Evolutionary conservation across 1,140 invertebrate genomes (phyloP), one percentile per base, ranked within the genome.

Genomic region (Achatina immaculata): DNA sequence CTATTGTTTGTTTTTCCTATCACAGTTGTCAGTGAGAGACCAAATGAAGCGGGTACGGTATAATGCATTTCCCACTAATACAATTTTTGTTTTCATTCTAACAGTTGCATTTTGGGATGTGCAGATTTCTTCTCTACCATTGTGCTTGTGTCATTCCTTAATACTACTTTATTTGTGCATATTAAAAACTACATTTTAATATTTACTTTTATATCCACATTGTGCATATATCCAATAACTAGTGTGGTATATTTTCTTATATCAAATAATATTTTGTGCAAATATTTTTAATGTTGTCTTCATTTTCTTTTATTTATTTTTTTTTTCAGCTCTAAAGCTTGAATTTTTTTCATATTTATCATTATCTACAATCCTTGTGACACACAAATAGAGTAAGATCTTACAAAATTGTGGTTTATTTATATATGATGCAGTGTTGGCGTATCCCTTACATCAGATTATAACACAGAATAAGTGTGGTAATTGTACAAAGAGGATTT

Each of bases 31-130:
- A 28, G 77, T 78, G 66, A 68, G 77, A 78, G 69, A 69, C 65
- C 77, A 78, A 78, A 78, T 78, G 77, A 78, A 78, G 43, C 77
- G 77, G 77, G 77, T 78, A 78, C 77, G 77, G 77, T 78, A 78
- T 78, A 68, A 77, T 40, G 1, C 7, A 34, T 55, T 7, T 43
- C 21, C 40, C 40, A 6, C 42, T 19, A 75, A 28, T 75, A 51
- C 45, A 58, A 76, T 38, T 36, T 58, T 38, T 7, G 11, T 77
- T 40, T 38, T 42, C 6, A 40, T 68, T 55, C 48, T 75, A 45
- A 75, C 51, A 34, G n/a, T 75, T 75, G 72, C 72, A 75, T 75
- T 75, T 28, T 75, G 31, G 36, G 40, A 36, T 75, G 72, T 75
- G 43, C 72, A 75, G 45, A 75, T 75, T 71, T 75, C 21, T 55